Evolutionary conservation across 2,888 invertebrate species (phyloP).

Genomic region (Lithodes maja): DNA sequence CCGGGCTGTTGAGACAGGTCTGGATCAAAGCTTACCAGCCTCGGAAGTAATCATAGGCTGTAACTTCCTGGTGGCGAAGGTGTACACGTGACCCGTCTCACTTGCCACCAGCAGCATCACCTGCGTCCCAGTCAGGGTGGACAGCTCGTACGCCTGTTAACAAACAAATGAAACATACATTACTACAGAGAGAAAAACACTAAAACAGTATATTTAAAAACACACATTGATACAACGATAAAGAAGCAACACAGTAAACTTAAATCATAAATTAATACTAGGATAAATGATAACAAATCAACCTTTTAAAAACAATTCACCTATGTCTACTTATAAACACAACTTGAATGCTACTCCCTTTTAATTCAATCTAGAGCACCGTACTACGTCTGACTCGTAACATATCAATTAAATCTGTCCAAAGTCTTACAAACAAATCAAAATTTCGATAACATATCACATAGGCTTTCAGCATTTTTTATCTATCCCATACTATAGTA

Average conservation of each 20-base stretch:
- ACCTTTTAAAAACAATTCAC: too few species aligned
- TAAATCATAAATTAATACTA: background rate
- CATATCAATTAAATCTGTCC: too few species aligned
- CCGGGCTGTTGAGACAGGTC: constrained; percentile 98
- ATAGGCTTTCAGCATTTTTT: too few species aligned
- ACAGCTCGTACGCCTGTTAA: constrained; percentile 96
- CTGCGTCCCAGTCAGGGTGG: constrained; percentile 98
- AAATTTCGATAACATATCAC: too few species aligned
- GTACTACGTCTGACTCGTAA: too few species aligned
- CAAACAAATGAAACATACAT: constrained; percentile 11
- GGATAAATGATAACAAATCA: background rate
- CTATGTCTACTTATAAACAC: too few species aligned
- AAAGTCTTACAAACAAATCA: too few species aligned
- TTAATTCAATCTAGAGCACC: too few species aligned
- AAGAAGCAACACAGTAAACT: background rate
- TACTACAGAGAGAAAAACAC: background rate
- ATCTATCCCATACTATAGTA: too few species aligned
- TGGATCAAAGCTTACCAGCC: constrained; percentile 96
- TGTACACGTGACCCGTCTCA: constrained; percentile 99
- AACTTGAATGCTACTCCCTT: too few species aligned
- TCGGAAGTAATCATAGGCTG: constrained; percentile 99
- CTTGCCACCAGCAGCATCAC: constrained; percentile 99
- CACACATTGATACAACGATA: background rate
- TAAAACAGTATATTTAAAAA: background rate
- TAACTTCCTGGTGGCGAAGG: constrained; percentile 98